Base-by-base conservation (phyloP, 2,797 vertebrate genomes). In the Neosilurus hyrtlii region DNA sequence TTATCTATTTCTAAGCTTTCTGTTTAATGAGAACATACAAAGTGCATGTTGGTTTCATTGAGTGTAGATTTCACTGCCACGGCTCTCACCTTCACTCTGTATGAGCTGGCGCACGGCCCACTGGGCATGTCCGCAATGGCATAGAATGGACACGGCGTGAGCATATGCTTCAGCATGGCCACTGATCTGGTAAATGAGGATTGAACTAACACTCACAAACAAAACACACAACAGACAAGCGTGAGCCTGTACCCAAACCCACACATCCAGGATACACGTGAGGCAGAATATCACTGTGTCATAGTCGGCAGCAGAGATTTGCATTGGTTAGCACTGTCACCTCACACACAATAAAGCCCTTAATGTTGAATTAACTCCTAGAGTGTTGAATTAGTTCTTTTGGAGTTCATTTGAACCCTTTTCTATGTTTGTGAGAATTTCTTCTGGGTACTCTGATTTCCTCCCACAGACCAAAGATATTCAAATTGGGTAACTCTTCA, bases 21-120 rank as follows among this genome's bases (percentile, higher is more conserved):
- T 79, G 5, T 26, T 54, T 51, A 72, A 14, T 63, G 15, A 7
- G 11, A n/a, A 22, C 70, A 63, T 54, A 10, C 15, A 61, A 37
- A 11, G 1, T 79, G 22, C 51, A 24, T 80, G 24, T 74, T 37
- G 9, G 49, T 37, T 78, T 70, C 63, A 35, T 79, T 59, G 8
- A 65, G 15, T 24, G 9, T 51, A 16, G 35, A 75, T 67, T 18
- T 84, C 18, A 9, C 61, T 80, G 26, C 61, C 75, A 70, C 11
- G n/a, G 68, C 51, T 20, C 59, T 66, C 61, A 84, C 30, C 67
- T 83, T 56, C 26, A 66, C 49, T 43, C 52, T 35, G 59, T 52
- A 10, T 35, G 43, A 65, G 22, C 49, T 83, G 76, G 67, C 76
- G 79, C 49, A 57, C 61, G 65, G 76, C 68, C 24, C 61, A 83